Base-by-base conservation (phyloP, 2,888 invertebrate genomes). In the Eupithecia pulchellata region DNA sequence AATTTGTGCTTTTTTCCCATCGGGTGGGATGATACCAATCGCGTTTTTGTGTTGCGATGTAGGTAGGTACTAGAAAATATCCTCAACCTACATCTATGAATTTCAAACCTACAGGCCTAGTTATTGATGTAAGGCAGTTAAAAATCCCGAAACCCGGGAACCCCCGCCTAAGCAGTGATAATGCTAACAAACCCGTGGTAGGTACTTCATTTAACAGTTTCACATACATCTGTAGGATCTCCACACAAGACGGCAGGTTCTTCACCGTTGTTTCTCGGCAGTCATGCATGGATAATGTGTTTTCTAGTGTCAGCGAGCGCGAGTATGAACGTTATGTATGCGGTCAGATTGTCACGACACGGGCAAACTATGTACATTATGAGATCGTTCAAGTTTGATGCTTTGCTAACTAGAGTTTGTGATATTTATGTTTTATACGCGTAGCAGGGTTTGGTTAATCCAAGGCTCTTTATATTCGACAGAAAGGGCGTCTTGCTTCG, bases 281-380 rank as follows among this genome's bases (percentile, higher is more conserved):
- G 79, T 86, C 88, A 85, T 83, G 88, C 88, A 81, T 82, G 77
- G 75, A 81, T 75, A 84, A 86, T 82, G 77, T 69, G 64, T 69
- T 73, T 77, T 77, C 74, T 78, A 75, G 73, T 80, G 78, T 77
- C 79, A 75, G 75, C 75, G 79, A 71, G 52, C 52, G 6, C 39
- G 11, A 13, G 58, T 47, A 74, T 66, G 77, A 75, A 77, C 76
- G 78, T 74, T 72, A 58, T 32, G 25, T 61, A 13, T 52, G 60
- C 68, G 69, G 69, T 69, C 66, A 73, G 62, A 62, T 68, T 17
- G 72, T 71, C 73, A 71, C 70, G 70, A 66, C 64, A 72, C 61
- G 71, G 66, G 55, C 64, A 39, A 58, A 68, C 52, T 42, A 32
- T 61, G 30, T 64, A 20, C 32, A 55, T 64, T 25, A 61, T 36